A percentile compares a stretch with the other conserved stretches of the same genome.
These are phyloP conservation scores for Mohoua ochrocephala DNA, from an alignment of 2,113 vertebrate species.

Conservation along the genomic window DNA sequence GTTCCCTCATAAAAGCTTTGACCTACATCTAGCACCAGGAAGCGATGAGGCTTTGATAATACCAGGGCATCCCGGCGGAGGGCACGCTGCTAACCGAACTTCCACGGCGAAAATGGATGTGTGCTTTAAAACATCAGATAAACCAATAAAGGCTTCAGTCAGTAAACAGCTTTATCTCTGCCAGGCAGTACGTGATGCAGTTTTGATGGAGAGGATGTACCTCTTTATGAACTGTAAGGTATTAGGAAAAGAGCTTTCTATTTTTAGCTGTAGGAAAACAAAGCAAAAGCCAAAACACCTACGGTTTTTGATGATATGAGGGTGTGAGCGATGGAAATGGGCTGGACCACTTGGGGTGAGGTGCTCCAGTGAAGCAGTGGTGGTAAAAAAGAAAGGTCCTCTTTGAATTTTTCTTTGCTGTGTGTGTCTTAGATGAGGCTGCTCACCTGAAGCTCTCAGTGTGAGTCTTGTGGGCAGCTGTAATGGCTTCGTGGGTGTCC, in stretches of 20 bases:
- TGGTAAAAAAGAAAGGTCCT: background rate
- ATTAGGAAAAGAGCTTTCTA: background rate
- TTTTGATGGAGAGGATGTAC: background rate
- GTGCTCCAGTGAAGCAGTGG: background rate
- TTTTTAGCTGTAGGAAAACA: background rate
- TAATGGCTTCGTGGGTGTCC: background rate
- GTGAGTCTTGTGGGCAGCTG: background rate
- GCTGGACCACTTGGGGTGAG: background rate
- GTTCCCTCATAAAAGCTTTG: conserved; percentile 55
- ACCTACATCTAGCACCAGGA: conserved; percentile 45
- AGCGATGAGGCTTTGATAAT: conserved; percentile 12
- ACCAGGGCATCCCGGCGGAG: background rate
- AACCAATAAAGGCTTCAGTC: background rate
- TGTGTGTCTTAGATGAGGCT: background rate
- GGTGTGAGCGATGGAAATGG: background rate
- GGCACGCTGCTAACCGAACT: background rate
- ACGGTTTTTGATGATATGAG: background rate
- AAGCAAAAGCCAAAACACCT: background rate
- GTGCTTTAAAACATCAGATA: conserved; percentile 8
- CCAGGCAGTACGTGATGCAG: background rate
- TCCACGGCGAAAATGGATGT: background rate
- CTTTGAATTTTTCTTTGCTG: background rate
- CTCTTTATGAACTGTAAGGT: background rate
- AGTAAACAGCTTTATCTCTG: conserved; percentile 10
- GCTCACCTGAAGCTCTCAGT: background rate